These are phyloP conservation scores for Xanthostigma xanthostigma DNA, from an alignment of 2,888 invertebrate genomes.

Conservation along the genomic window DNA sequence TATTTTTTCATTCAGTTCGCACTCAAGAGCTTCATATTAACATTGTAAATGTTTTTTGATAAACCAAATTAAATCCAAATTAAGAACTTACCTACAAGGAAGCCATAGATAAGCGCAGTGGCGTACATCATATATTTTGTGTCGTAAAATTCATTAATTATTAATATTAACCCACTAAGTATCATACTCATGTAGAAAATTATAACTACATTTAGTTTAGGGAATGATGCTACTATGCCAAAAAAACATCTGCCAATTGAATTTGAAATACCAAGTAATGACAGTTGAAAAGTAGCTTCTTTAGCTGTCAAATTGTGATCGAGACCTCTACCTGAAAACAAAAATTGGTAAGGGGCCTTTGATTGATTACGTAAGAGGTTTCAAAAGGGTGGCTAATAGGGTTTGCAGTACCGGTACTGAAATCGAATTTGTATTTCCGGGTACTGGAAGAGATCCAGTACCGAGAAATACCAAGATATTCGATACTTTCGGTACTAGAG, in stretches of 20 bases:
- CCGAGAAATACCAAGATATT: too few species aligned
- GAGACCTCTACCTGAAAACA: constrained; percentile 30
- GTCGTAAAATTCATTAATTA: constrained; percentile 34
- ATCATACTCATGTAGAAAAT: constrained; percentile 51
- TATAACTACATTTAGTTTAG: constrained; percentile 42
- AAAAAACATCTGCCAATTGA: constrained; percentile 49
- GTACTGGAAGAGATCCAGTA: too few species aligned
- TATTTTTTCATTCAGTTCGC: too few species aligned
- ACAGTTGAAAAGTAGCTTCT: constrained; percentile 40
- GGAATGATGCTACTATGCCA: constrained; percentile 42
- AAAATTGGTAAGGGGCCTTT: too few species aligned
- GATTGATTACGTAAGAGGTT: too few species aligned
- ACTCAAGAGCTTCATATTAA: too few species aligned
- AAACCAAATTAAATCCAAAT: background rate
- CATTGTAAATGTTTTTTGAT: background rate
- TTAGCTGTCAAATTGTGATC: constrained; percentile 27
- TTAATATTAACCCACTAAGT: constrained; percentile 44
- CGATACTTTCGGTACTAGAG: too few species aligned
- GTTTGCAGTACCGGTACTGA: too few species aligned
- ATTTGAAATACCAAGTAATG: constrained; percentile 59
- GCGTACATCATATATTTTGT: constrained; percentile 35
- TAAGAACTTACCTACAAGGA: constrained; percentile 40
- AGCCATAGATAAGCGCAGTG: constrained; percentile 46
- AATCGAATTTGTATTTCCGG: too few species aligned
- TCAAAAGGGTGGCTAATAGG: too few species aligned